Evolutionary conservation across 2,888 invertebrate species (phyloP).

Genomic region (Odontothrips loti): DNA sequence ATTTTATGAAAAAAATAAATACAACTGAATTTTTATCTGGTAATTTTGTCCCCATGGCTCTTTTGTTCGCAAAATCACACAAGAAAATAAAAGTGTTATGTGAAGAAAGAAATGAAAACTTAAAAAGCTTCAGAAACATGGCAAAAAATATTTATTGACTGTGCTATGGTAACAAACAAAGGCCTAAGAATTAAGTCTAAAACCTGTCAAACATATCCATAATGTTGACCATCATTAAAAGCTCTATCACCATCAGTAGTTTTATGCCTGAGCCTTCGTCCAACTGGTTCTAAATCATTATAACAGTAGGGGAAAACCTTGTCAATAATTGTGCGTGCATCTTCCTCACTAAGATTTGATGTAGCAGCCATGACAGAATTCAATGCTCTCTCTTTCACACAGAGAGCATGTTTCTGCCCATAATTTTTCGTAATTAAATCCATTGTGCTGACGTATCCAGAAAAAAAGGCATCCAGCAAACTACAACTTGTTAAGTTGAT

Average conservation of each 20-base stretch:
- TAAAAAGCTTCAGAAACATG: neutral
- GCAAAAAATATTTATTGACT: neutral
- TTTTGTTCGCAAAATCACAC: neutral
- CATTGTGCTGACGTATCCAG: slow-evolving; percentile 69
- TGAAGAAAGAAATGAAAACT: neutral
- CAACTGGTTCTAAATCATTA: slow-evolving; percentile 86
- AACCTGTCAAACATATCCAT: slow-evolving; percentile 60
- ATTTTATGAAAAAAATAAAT: neutral
- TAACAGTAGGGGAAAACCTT: slow-evolving; percentile 89
- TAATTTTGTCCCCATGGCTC: neutral
- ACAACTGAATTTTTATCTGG: neutral
- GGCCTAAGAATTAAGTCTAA: neutral
- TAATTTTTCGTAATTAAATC: slow-evolving; percentile 72
- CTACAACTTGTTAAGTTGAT: slow-evolving; percentile 93
- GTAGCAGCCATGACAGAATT: slow-evolving; percentile 73
- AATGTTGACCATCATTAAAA: slow-evolving; percentile 69
- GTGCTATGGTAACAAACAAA: neutral
- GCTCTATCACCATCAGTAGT: slow-evolving; percentile 76
- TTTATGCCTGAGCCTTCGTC: slow-evolving; percentile 63
- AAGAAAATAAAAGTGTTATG: neutral
- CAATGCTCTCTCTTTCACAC: slow-evolving; percentile 84
- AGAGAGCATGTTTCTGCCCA: slow-evolving; percentile 53
- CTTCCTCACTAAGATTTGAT: slow-evolving; percentile 63
- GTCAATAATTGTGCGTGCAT: slow-evolving; percentile 74
- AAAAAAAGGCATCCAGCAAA: slow-evolving; percentile 71